phyloP scores from a whole-genome alignment of 2,113 vertebrate genomes.

The Nesogale talazaci region DNA sequence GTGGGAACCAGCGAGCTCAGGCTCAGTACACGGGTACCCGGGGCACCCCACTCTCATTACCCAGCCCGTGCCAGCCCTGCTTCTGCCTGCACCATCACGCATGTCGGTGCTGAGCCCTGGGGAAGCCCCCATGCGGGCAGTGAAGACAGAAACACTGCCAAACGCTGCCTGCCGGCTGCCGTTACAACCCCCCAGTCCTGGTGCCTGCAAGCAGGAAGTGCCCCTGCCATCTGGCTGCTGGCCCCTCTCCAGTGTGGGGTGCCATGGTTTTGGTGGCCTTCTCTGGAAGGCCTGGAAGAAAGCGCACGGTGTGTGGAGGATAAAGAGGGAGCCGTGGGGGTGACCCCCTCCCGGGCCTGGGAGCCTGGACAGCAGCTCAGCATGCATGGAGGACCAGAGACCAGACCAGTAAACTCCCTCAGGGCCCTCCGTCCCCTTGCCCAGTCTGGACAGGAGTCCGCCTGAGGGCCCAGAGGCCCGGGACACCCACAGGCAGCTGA shows the following conservation, averaged over 20 bases:
- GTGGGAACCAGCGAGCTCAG: no score
- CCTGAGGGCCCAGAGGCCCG: rapidly evolving
- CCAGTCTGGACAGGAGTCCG: not conserved
- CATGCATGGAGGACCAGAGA: not conserved
- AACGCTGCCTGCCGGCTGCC: not conserved
- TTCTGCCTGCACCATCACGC: conserved; percentile 70
- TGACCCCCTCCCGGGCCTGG: not conserved
- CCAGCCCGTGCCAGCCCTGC: conserved; percentile 56
- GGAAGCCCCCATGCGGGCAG: not conserved
- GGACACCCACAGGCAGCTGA: rapidly evolving
- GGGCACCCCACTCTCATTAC: not conserved
- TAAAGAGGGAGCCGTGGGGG: no score
- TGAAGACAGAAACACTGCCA: not conserved
- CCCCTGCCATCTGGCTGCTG: not conserved
- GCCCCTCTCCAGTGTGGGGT: not conserved
- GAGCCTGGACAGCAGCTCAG: no score
- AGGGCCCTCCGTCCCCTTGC: rapidly evolving
- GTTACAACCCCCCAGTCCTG: not conserved
- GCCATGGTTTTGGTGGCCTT: rapidly evolving
- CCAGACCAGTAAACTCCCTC: not conserved
- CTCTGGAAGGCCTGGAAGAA: no score
- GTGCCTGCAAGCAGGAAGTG: rapidly evolving
- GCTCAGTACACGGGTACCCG: conserved; percentile 10
- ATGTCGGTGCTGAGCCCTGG: not conserved
- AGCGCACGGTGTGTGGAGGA: not conserved